These are phyloP conservation scores for Larimichthys polyactis DNA, from an alignment of 2,113 vertebrate genomes.

Conservation along the genomic window DNA sequence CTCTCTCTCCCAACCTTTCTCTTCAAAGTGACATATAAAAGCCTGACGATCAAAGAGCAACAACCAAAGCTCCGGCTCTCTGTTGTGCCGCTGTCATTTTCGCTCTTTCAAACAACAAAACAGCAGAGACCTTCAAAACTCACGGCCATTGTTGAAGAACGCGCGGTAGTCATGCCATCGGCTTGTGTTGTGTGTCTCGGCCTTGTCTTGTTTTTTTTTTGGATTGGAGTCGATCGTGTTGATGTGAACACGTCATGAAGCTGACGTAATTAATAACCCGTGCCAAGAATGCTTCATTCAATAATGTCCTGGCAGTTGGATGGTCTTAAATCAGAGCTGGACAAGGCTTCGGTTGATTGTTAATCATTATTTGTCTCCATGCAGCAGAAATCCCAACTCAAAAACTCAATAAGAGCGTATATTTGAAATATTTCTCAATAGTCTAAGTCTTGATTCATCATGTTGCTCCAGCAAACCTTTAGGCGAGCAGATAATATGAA, in stretches of 20 bases:
- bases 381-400: not conserved
- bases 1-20: slow-evolving; percentile 62
- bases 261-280: slow-evolving; percentile 10
- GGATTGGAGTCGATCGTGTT: not conserved
- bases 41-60: slow-evolving; percentile 72
- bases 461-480: not conserved
- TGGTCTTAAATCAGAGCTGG: not conserved
- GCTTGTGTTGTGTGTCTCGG: not conserved
- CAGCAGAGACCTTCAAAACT: slow-evolving; percentile 56
- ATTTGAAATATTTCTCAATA: no score
- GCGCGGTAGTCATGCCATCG: not conserved
- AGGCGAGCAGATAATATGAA: not conserved
- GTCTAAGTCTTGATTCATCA: not conserved
- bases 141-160: slow-evolving; percentile 48
- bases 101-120: slow-evolving; percentile 58
- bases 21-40: slow-evolving; percentile 76
- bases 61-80: slow-evolving; percentile 56
- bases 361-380: not conserved
- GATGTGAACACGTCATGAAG: not conserved
- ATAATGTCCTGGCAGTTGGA: not conserved
- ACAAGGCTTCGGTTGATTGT: not conserved
- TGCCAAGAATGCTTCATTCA: not conserved
- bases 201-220: slow-evolving; percentile 6
- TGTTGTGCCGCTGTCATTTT: slow-evolving; percentile 71
- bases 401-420: no score